phyloP scores from a whole-genome alignment of 2,888 invertebrate genomes.

The Artemia sinica region DNA sequence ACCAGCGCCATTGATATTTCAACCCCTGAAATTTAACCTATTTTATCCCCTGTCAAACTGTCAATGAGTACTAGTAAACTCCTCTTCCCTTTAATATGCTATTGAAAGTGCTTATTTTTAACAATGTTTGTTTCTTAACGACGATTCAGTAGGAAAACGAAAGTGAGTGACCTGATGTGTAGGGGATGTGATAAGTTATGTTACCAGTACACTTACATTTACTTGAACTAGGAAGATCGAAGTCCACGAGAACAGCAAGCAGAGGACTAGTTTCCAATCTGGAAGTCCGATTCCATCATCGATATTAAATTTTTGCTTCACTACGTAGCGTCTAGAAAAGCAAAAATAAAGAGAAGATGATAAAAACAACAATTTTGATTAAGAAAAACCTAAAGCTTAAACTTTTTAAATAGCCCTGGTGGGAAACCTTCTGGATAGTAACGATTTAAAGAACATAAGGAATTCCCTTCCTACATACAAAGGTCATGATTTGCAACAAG shows the following conservation, averaged over 20 bases:
- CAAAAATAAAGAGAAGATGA: neutral
- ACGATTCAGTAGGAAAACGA: no score
- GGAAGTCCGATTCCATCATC: conserved; percentile 42
- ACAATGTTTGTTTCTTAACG: no score
- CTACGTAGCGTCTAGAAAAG: conserved; percentile 32
- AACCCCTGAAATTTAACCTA: no score
- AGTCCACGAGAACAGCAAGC: conserved; percentile 48
- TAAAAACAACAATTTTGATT: neutral
- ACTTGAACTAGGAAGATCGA: conserved; percentile 49
- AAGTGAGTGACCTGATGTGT: no score
- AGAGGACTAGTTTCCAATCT: conserved; percentile 48
- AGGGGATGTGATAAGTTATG: no score
- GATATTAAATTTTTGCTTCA: conserved; percentile 37
- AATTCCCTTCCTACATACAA: no score
- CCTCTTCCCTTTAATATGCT: neutral
- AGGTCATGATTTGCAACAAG: no score
- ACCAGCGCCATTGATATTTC: no score
- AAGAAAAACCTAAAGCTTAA: neutral
- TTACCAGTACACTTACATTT: conserved; percentile 35
- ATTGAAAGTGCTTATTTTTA: neutral
- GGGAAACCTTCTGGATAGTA: no score
- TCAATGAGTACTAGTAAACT: neutral
- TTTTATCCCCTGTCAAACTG: no score
- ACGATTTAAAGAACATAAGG: no score
- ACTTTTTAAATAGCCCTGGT: no score